These are phyloP conservation scores for Carpatolechia fugitivella DNA, from an alignment of 2,888 invertebrate genomes.

Conservation along the genomic window DNA sequence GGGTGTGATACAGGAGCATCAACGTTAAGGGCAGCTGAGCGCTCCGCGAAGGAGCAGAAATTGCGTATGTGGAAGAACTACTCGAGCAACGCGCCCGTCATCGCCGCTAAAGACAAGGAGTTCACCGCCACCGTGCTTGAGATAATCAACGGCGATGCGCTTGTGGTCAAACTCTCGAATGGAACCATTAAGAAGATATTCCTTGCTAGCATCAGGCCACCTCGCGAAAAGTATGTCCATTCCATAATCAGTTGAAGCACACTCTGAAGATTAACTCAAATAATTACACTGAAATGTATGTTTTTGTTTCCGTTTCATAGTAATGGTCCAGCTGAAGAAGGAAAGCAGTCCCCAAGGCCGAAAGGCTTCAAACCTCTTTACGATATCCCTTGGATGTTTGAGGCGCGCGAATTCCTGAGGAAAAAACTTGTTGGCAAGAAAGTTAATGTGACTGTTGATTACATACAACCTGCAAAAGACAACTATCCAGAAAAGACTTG, in stretches of 20 bases:
- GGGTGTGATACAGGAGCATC: constrained; percentile 81
- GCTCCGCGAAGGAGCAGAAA: constrained; percentile 91
- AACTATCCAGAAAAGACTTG: constrained; percentile 97
- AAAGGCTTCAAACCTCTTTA: constrained; percentile 94
- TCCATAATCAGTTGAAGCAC: no score
- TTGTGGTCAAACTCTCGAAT: constrained; percentile 89
- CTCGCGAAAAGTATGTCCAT: constrained; percentile 85
- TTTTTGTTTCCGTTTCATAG: constrained; percentile 25
- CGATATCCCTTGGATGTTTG: constrained; percentile 99
- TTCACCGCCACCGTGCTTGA: constrained; percentile 92
- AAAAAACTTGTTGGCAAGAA: constrained; percentile 97
- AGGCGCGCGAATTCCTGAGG: constrained; percentile 97
- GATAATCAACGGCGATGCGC: constrained; percentile 95
- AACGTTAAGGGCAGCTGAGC: constrained; percentile 90
- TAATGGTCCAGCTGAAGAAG: constrained; percentile 81
- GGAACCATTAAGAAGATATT: constrained; percentile 94
- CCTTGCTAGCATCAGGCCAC: constrained; percentile 96
- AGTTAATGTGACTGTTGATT: constrained; percentile 95
- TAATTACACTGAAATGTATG: background rate
- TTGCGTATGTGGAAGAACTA: constrained; percentile 96
- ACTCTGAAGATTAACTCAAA: no score
- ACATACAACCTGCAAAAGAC: constrained; percentile 96
- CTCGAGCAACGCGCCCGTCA: constrained; percentile 84
- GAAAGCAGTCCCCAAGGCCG: constrained; percentile 82
- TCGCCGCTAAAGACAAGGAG: constrained; percentile 89